A percentile compares a stretch with the other conserved stretches of the same genome.
These are phyloP conservation scores for Cettia cetti DNA, from an alignment of 2,113 vertebrate genomes.

Conservation along the genomic window DNA sequence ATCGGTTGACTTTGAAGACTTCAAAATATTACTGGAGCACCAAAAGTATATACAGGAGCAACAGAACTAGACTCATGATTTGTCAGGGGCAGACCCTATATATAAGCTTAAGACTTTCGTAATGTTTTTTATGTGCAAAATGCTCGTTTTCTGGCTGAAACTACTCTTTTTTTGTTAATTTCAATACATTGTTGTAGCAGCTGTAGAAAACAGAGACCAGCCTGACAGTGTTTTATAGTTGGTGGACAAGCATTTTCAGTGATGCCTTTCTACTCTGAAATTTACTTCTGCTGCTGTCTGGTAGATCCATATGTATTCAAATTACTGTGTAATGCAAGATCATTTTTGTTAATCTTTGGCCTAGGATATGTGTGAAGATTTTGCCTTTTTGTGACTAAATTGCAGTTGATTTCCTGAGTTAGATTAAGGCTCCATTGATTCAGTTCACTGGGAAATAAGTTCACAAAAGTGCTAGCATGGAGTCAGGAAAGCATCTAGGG, in stretches of 20 bases:
- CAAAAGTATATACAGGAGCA: neutral
- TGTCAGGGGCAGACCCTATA: neutral
- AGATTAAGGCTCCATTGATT: neutral
- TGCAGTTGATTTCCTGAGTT: neutral
- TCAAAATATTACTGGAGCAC: neutral
- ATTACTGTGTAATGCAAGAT: neutral
- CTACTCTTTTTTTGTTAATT: neutral
- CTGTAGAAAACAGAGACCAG: neutral
- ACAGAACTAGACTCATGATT: neutral
- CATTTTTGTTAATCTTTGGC: neutral
- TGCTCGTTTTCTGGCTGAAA: neutral
- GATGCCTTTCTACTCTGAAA: neutral
- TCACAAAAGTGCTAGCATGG: neutral
- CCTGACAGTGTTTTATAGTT: neutral
- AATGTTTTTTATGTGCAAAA: neutral
- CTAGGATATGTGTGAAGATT: neutral
- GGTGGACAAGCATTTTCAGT: neutral
- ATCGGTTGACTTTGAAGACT: neutral
- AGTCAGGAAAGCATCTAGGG: constrained; percentile 13
- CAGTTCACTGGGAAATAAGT: neutral
- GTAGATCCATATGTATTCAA: neutral
- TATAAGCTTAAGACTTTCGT: neutral
- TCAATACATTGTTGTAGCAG: neutral
- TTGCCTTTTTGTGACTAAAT: neutral
- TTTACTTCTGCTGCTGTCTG: neutral